phyloP scores from a whole-genome alignment of 2,113 vertebrate species.

The Urocitellus parryii region DNA sequence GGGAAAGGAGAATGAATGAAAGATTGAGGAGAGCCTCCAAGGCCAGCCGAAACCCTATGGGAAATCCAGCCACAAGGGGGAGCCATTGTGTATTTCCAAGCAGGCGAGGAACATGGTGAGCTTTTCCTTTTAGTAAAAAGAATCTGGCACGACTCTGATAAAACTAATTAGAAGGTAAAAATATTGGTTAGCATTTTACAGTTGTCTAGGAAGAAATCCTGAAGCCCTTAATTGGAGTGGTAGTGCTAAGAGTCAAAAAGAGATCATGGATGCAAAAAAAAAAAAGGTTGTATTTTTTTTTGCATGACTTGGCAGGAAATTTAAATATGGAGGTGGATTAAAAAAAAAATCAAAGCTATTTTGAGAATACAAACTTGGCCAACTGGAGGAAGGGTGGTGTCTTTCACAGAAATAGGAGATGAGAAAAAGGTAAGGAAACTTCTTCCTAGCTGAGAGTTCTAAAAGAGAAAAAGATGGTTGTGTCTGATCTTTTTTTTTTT shows the following conservation, averaged over 20 bases:
- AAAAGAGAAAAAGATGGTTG: background rate
- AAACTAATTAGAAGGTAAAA: background rate
- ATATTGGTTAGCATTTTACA: background rate
- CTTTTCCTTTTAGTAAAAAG: slow-evolving; percentile 21
- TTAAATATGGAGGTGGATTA: slow-evolving; percentile 10
- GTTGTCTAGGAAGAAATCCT: background rate
- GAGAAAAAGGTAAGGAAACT: background rate
- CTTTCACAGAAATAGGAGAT: background rate
- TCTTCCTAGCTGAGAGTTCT: background rate
- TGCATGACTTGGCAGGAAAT: slow-evolving; percentile 19
- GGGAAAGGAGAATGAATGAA: background rate
- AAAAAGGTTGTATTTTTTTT: background rate
- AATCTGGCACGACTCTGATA: background rate
- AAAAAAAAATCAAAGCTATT: slow-evolving; percentile 7
- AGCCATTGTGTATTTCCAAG: background rate
- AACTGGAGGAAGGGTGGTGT: background rate
- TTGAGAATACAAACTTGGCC: background rate
- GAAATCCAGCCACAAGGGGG: background rate
- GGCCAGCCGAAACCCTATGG: background rate
- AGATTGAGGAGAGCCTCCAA: no score
- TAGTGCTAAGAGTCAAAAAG: background rate
- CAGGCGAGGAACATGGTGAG: background rate
- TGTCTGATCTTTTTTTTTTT: no score
- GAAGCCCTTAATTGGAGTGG: background rate
- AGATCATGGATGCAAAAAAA: background rate